These are phyloP conservation scores for Limnodromus scolopaceus DNA, from an alignment of 2,797 vertebrate species.

Conservation along the genomic window DNA sequence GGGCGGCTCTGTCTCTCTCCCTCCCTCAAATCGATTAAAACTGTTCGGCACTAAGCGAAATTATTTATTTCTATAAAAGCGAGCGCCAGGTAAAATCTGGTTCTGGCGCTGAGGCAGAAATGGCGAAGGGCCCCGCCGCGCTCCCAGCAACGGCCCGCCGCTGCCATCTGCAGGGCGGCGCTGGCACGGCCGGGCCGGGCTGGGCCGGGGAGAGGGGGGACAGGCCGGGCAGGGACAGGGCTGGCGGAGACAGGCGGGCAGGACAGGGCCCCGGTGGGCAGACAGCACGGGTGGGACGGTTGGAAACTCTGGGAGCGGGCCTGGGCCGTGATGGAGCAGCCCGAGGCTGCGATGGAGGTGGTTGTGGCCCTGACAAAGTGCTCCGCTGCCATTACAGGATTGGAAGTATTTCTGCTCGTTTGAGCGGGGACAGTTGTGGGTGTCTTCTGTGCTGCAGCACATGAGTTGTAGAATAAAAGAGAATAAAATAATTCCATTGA, in stretches of 20 bases:
- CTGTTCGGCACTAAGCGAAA: not conserved
- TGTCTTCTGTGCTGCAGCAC: too few relatives aligned
- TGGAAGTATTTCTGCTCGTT: not conserved
- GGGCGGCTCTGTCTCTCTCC: not conserved
- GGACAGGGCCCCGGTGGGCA: not conserved
- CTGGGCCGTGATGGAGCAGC: rapidly evolving
- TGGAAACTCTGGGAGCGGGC: rapidly evolving
- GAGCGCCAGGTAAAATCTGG: not conserved
- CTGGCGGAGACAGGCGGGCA: not conserved
- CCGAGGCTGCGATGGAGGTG: rapidly evolving
- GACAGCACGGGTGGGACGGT: rapidly evolving
- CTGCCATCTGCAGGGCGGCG: not conserved
- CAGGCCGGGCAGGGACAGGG: not conserved
- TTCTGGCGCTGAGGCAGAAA: not conserved
- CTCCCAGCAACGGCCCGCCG: not conserved
- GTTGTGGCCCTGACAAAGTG: rapidly evolving
- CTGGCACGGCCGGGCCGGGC: not conserved
- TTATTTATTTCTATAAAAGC: rapidly evolving
- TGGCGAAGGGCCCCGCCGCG: rapidly evolving
- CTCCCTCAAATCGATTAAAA: not conserved
- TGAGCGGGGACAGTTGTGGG: not conserved
- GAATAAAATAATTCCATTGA: rapidly evolving
- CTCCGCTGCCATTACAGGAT: rapidly evolving
- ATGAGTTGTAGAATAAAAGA: too few relatives aligned
- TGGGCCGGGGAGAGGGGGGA: not conserved